Evolutionary conservation across 2,797 vertebrate species (phyloP), one percentile per base, ranked within the genome.

Genomic region (Gallinago stenura): DNA sequence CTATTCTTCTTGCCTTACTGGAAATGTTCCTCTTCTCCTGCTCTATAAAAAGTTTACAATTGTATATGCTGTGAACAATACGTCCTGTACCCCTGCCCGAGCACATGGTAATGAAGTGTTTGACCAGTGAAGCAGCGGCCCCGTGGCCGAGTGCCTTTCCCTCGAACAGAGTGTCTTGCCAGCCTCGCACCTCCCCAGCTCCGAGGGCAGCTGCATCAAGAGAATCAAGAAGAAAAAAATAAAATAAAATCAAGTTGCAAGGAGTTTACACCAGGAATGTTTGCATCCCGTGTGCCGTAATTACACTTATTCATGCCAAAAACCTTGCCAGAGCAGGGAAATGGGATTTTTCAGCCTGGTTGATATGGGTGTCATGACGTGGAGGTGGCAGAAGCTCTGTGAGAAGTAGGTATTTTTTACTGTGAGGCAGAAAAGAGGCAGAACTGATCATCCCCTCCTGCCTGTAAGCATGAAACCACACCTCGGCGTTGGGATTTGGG

Each of bases 1-100:
- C 41, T 78, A 33, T 78, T 48, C 86, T 66, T 43, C 86, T 91
- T 7, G 41, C 54, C 72, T 95, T 96, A 90, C 95, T 96, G 90
- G 96, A 97, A 97, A 89, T 24, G 87, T 26, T 95, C 45, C 48
- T 68, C 60, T 72, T 24, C 61, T 33, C 68, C 69, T 72, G 79
- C 84, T 78, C 89, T 72, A 31, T 56, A 81, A 87, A 95, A 92
- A 19, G 6, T 92, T 96, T 80, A 80, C n/a, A 71, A 12, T 30
- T 75, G 78, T 39, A 61, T 48, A 71, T 18, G 72, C 54, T 37
- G 25, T 3, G 76, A 95, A 94, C 56, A 79, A 56, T 31, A 62
- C 13, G 9, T 69, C 83, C 96, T 70, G 79, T 56, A 72, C 51
- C 33, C 82, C 60, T 54, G 93, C 62, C 87, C 7, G 8, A 66